Evolutionary conservation across 2,888 invertebrate genomes (phyloP), one percentile per base, ranked within the genome.

Genomic region (Trichopoda pennipes): DNA sequence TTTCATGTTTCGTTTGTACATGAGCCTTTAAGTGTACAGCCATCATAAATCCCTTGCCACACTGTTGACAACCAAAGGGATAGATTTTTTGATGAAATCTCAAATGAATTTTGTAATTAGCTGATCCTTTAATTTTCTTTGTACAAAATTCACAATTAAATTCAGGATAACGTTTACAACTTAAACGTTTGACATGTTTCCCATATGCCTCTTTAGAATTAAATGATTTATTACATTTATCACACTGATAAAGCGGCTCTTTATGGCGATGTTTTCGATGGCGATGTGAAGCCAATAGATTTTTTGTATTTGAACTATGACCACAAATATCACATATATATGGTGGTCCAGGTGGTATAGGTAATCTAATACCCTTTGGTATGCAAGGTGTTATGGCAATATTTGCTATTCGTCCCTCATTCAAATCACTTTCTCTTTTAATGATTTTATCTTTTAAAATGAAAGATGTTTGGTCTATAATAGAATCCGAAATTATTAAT

Each of bases 31-130:
- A 63, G 58, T 86, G 86, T 12, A 75, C 55, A n/a, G 85, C 49
- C 81, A 86, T 69, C 85, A 86, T 85, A 60, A 86, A 86, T 9
- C 79, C 63, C 58, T 86, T 86, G 21, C 56, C 80, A 53, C 86
- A 86, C n/a, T 73, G 16, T 35, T 77, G 70, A 44, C 85, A 86
- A 23, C 76, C 79, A 80, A 80, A 86, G 23, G 85, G 85, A 84
- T 86, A 86, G n/a, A 83, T 72, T 58, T 85, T 85, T 56, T 85
- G 76, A 35, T 86, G 86, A 23, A 86, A 86, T 47, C 86, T 83
- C 55, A 86, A 53, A 66, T 86, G 86, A 23, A 85, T 85, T 32
- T 86, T 77, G 58, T 84, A 86, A 61, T 86, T 86, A 9, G 85
- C 73, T 8, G 76, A 77, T 28, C 85, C 85, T 23, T 68, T 76